Base-by-base conservation (phyloP, 2,113 vertebrate species). In the Phainopepla nitens region DNA sequence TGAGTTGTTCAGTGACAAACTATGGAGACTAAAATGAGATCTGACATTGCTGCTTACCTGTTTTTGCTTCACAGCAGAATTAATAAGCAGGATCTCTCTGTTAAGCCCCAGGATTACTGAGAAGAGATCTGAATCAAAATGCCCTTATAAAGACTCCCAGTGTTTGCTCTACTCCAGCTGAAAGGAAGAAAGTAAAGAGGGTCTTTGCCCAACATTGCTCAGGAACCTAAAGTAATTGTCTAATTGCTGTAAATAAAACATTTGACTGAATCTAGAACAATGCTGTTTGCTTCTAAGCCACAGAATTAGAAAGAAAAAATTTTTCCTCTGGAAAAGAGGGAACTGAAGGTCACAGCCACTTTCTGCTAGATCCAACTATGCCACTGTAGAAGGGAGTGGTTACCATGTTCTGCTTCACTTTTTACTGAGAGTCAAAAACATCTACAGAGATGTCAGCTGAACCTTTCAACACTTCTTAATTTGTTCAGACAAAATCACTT, bases 1-100 rank as follows among this genome's bases (percentile, higher is more conserved):
- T 47, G 75, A 93, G 65, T 35, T 91, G 78, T 69, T 94, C 84
- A 45, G 73, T 89, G 65, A 56, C 89, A 72, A 91, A 93, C 23
- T 58, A 49, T 20, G 53, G 75, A 89, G 58, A 39, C 36, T 47
- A 79, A 91, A 94, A 96, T 76, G 53, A 94, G 78, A 90, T 69
- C 75, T 93, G 91, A 91, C 94, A 88, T 39, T 28, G 50, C 58
- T 82, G 58, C 50, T 83, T 95, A 82, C 79, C 84, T 82, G 78
- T 54, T 84, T 93, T 80, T 82, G 54, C 58, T 95, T 93, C 87
- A 73, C 84, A 87, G 66, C 13, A 86, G 78, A 91, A 96, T 69
- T 89, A 93, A 94, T 78, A 86, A 81, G 42, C 29, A 82, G 24
- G 24, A 84, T 73, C 42, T 89, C 84, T 94, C 70, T 82, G 36